A percentile compares a stretch with the other conserved stretches of the same genome.
Conservation (phyloP, 2,797 vertebrate genomes). For the Champsocephalus esox region DNA sequence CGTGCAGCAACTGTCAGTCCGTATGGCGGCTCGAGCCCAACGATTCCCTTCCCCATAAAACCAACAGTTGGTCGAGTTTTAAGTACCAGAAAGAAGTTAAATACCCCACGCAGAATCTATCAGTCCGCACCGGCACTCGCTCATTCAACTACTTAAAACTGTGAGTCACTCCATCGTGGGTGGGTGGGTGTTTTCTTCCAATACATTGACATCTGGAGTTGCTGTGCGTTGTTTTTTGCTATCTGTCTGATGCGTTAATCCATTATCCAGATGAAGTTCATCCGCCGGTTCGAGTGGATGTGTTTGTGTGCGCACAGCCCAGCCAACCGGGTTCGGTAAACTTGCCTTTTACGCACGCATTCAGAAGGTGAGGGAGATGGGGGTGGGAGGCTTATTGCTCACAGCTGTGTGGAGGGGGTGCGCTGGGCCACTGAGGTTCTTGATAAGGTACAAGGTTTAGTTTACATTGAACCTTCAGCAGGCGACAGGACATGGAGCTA, state of each 20-base stretch:
- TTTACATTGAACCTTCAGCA: slow-evolving; percentile 16
- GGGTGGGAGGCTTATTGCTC: slow-evolving; percentile 72
- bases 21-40: slow-evolving; percentile 53
- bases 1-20: slow-evolving; percentile 58
- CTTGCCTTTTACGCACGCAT: slow-evolving; percentile 74
- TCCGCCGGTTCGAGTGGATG: slow-evolving; percentile 49
- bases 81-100: slow-evolving; percentile 56
- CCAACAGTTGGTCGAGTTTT: slow-evolving; percentile 48
- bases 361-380: slow-evolving; percentile 46
- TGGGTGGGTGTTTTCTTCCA: slow-evolving; percentile 71
- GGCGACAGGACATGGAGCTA: background rate
- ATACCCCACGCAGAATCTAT: slow-evolving; percentile 65
- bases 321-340: slow-evolving; percentile 69
- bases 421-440: slow-evolving; percentile 40
- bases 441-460: slow-evolving; percentile 45
- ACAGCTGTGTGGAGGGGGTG: slow-evolving; percentile 64
- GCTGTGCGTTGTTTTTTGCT: slow-evolving; percentile 41
- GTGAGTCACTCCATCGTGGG: slow-evolving; percentile 75
- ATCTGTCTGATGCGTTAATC: slow-evolving; percentile 71
- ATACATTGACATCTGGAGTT: slow-evolving; percentile 77
- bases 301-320: slow-evolving; percentile 37
- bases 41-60: slow-evolving; percentile 68
- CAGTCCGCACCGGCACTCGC: slow-evolving; percentile 78
- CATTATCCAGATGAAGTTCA: slow-evolving; percentile 71
- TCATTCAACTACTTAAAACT: slow-evolving; percentile 72